Evolutionary conservation across 2,113 vertebrate genomes (phyloP).

Genomic region (Mesocricetus auratus): DNA sequence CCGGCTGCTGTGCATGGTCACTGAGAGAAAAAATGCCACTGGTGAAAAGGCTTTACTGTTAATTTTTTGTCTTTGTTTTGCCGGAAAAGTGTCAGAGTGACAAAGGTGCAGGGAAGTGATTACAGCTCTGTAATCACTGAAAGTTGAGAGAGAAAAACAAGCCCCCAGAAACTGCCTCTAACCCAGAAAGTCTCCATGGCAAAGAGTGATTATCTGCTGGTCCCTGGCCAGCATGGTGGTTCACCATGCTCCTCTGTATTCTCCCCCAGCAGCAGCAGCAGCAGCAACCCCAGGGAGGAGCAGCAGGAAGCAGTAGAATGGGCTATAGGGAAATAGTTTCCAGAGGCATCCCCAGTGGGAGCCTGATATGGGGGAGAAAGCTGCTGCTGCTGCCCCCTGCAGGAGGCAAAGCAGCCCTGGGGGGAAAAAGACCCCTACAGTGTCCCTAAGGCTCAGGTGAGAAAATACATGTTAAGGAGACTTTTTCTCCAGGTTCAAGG

Average conservation of each 20-base stretch:
- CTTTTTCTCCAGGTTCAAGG: neutral
- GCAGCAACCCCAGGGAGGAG: neutral
- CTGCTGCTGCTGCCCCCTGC: neutral
- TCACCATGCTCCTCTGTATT: neutral
- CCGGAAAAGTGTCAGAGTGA: conserved; percentile 3
- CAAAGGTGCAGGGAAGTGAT: conserved; percentile 39
- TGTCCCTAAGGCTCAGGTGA: neutral
- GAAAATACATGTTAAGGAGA: neutral
- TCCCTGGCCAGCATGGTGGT: neutral
- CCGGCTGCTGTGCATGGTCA: neutral
- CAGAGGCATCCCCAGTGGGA: neutral
- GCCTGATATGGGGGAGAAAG: neutral
- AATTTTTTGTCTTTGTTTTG: conserved; percentile 16
- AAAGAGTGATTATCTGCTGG: neutral
- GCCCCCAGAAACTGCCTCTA: neutral
- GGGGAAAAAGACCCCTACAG: neutral
- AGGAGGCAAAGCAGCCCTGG: neutral
- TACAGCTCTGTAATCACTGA: neutral
- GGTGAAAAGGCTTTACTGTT: neutral
- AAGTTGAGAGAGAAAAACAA: neutral
- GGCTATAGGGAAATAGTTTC: neutral
- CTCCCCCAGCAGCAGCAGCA: neutral
- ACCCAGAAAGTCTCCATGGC: neutral
- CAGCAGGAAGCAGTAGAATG: neutral
- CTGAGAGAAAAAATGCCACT: neutral